phyloP scores from a whole-genome alignment of 2,797 vertebrate genomes.

The Hyperoplus immaculatus region DNA sequence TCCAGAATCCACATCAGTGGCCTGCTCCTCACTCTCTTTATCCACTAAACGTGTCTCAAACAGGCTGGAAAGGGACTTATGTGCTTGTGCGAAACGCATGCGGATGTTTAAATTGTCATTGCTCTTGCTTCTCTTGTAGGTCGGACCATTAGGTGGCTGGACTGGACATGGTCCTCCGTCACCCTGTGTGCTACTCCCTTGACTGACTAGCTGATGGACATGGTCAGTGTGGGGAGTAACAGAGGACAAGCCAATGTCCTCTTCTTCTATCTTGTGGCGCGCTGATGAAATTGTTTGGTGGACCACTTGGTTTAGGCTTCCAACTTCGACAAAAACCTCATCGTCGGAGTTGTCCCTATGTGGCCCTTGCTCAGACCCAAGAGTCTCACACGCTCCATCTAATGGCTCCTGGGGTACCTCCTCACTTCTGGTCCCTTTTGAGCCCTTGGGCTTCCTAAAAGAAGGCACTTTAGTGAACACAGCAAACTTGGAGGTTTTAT shows the following conservation, averaged over 20 bases:
- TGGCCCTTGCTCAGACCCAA: slow-evolving; percentile 43
- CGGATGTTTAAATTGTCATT: slow-evolving; percentile 87
- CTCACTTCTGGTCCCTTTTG: slow-evolving; percentile 46
- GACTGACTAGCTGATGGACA: slow-evolving; percentile 42
- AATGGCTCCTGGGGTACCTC: slow-evolving; percentile 39
- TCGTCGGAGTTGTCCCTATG: slow-evolving; percentile 78
- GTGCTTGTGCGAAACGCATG: slow-evolving; percentile 88
- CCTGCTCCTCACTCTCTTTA: slow-evolving; percentile 77
- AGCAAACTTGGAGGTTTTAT: slow-evolving; percentile 82
- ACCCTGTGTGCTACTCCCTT: slow-evolving; percentile 28
- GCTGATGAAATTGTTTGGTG: slow-evolving; percentile 70
- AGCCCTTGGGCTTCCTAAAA: slow-evolving; percentile 78
- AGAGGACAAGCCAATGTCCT: slow-evolving; percentile 37
- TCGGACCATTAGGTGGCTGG: slow-evolving; percentile 66
- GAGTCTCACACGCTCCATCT: slow-evolving; percentile 47
- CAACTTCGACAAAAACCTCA: slow-evolving; percentile 76
- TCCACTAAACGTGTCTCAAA: slow-evolving; percentile 89
- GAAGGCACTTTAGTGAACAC: slow-evolving; percentile 88
- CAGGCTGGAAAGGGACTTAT: slow-evolving; percentile 90
- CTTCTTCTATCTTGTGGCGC: slow-evolving; percentile 59
- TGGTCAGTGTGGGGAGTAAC: slow-evolving; percentile 41
- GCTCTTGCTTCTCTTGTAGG: slow-evolving; percentile 83
- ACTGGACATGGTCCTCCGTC: slow-evolving; percentile 36
- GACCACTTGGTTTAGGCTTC: slow-evolving; percentile 68
- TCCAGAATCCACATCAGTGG: slow-evolving; percentile 76